These are phyloP conservation scores for Amphiura filiformis DNA, from an alignment of 35 echinoderm and acorn worm genomes.

Conservation along the genomic window DNA sequence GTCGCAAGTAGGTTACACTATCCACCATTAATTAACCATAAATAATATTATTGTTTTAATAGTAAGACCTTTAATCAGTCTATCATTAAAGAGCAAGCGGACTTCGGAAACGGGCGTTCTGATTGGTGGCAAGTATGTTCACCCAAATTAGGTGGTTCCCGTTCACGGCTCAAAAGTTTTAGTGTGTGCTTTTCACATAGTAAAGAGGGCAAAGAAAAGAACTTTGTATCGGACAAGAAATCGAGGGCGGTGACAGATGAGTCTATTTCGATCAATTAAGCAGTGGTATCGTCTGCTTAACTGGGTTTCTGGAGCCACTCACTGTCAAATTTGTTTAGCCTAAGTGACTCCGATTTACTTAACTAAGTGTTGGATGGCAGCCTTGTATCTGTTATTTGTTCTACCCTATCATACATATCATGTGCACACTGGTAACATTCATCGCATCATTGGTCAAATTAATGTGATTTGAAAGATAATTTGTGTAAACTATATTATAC, in stretches of 20 bases:
- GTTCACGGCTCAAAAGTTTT: no score
- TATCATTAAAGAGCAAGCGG: not conserved
- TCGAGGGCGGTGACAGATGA: no score
- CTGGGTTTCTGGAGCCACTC: not conserved
- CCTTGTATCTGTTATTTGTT: not conserved
- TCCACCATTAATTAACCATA: no score
- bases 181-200: no score
- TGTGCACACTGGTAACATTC: no score
- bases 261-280: not conserved
- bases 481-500: no score
- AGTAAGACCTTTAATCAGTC: not conserved
- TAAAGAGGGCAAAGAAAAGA: no score
- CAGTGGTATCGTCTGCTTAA: not conserved
- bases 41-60: not conserved
- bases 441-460: not conserved
- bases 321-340: conserved; percentile 1
- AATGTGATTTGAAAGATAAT: conserved; percentile 4
- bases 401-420: not conserved
- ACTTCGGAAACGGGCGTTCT: not conserved
- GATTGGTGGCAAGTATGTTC: not conserved
- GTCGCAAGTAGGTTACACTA: no score
- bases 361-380: not conserved
- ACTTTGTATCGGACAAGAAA: no score
- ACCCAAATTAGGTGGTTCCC: no score
- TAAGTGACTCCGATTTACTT: conserved; percentile 7